These are phyloP conservation scores for Cerastis leucographa DNA, from an alignment of 2,888 invertebrate genomes.

Conservation along the genomic window DNA sequence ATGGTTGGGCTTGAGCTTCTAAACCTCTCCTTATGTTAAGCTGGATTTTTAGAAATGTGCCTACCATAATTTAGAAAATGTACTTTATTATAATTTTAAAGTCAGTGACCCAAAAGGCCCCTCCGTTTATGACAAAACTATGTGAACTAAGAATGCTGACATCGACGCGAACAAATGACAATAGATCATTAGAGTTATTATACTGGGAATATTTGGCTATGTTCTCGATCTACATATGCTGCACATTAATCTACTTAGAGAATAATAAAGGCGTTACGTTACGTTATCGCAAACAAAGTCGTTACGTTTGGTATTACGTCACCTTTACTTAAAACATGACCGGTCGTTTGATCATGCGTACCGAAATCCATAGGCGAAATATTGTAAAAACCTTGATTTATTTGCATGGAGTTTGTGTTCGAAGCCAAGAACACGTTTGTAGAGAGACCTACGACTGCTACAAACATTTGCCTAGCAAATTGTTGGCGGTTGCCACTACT, in stretches of 20 bases:
- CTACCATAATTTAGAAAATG: neutral
- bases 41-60: neutral
- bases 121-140: neutral
- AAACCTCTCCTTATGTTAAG: neutral
- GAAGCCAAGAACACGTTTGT: slow-evolving; percentile 8
- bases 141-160: slow-evolving; percentile 27
- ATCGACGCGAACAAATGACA: slow-evolving; percentile 48
- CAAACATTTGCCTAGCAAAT: slow-evolving; percentile 23
- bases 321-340: slow-evolving; percentile 59
- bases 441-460: slow-evolving; percentile 11
- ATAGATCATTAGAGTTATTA: slow-evolving; percentile 38
- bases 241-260: slow-evolving; percentile 49
- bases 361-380: slow-evolving; percentile 56
- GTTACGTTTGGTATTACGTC: slow-evolving; percentile 67
- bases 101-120: neutral
- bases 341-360: slow-evolving; percentile 64
- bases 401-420: slow-evolving; percentile 27
- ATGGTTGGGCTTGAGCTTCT: neutral
- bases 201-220: slow-evolving; percentile 41
- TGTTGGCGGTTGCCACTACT: slow-evolving; percentile 39
- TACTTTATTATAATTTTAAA: neutral
- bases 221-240: slow-evolving; percentile 34
- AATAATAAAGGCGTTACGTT: slow-evolving; percentile 49
- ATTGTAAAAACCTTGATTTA: slow-evolving; percentile 52
- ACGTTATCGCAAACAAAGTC: slow-evolving; percentile 61